Evolutionary conservation across 2,888 invertebrate genomes (phyloP).

Genomic region (Ormyrus thymus): DNA sequence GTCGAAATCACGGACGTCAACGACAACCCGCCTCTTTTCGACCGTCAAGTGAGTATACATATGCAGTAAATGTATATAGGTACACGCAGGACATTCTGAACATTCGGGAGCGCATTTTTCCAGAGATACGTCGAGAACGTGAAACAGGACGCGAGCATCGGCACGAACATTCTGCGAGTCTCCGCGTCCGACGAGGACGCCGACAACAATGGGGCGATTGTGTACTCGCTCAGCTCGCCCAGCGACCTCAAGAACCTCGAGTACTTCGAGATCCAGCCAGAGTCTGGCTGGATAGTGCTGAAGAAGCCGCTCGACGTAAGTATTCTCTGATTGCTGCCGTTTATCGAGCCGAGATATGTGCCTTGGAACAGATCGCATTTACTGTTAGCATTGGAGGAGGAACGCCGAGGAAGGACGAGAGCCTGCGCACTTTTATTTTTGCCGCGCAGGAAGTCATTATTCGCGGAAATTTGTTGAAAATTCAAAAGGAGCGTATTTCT

Average conservation of each 20-base stretch:
- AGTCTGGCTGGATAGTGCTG: conserved; percentile 97
- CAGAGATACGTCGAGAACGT: conserved; percentile 98
- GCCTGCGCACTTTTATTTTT: too few species aligned
- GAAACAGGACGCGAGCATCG: conserved; percentile 96
- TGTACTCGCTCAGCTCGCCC: conserved; percentile 92
- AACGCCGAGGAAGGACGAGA: not conserved
- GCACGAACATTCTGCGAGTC: conserved; percentile 94
- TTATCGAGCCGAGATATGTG: not conserved
- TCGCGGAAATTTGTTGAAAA: too few species aligned
- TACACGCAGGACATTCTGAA: not conserved
- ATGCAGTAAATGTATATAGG: not conserved
- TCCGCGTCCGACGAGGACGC: conserved; percentile 98
- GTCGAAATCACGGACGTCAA: conserved; percentile 98
- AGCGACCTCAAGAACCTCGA: conserved; percentile 90
- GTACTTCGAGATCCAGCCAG: conserved; percentile 97
- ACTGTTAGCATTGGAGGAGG: not conserved
- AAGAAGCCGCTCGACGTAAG: conserved; percentile 98
- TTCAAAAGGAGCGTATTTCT: too few species aligned
- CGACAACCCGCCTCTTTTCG: conserved; percentile 96
- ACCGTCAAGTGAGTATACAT: conserved; percentile 86
- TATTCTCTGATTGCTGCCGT: conserved; percentile 73
- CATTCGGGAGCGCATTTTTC: conserved; percentile 66
- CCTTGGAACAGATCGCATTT: conserved; percentile 20
- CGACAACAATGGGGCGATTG: conserved; percentile 96
- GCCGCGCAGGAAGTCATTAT: too few species aligned